Base-by-base conservation (phyloP, 2,888 invertebrate species). In the Therioaphis trifolii region DNA sequence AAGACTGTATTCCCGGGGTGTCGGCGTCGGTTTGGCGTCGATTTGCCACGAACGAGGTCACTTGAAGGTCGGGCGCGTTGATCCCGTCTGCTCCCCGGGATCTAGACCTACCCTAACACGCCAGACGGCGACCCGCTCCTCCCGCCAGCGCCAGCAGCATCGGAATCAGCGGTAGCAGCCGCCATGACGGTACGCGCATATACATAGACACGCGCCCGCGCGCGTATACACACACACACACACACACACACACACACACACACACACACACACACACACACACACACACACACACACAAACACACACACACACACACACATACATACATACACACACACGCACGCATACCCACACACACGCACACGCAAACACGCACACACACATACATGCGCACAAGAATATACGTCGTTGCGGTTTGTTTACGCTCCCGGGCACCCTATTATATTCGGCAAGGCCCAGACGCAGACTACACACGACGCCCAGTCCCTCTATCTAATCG, bases 11-110 rank as follows among this genome's bases (percentile, higher is more conserved):
- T 82, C 71, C 80, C 71, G 49, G 80, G 80, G 71, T 72, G 61
- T 63, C 72, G 72, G 72, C 80, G 80, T 72, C 80, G 29, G 69
- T 69, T 69, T 29, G 79, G 79, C 80, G 80, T 82, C 80, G 72
- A 49, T 49, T 72, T 61, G 66, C 40, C 29, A 40, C n/a, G 71
- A 71, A 79, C 46, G 79, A 72, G 80, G 80, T 82, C 80, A 49
- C 63, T 24, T 18, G 80, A 82, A 82, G 80, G 80, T 82, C 80
- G 80, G 61, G 80, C 71, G 61, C 72, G 72, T 72, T 72, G 80
- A 80, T 80, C 69, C 79, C 79, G 79, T 79, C 61, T 72, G 72
- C n/a, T 82, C 29, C 80, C 80, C 71, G 58, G 80, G 80, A 35
- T 43, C 80, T 61, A 49, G 80, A 82, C 80, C 80, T 82, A 82